Evolutionary conservation across 2,113 vertebrate genomes (phyloP).

Genomic region (Castor canadensis): DNA sequence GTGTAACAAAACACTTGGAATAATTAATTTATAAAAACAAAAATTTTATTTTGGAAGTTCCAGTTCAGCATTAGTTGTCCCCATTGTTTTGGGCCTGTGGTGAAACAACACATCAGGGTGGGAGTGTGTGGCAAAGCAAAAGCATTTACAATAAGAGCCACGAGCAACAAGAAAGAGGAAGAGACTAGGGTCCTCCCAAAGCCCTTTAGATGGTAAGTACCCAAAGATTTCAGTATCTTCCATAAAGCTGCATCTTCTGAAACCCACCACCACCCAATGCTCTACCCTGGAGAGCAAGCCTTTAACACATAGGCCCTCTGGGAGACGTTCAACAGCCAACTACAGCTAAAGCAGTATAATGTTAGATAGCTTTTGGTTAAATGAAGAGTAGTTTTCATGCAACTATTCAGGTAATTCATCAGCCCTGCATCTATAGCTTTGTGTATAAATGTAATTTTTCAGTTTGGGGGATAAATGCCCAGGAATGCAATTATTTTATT

Average conservation of each 20-base stretch:
- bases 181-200: neutral
- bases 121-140: neutral
- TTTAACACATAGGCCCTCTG: neutral
- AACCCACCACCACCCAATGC: neutral
- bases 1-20: no score
- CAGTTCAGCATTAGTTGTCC: no score
- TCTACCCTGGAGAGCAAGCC: neutral
- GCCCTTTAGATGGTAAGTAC: no score
- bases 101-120: neutral
- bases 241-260: neutral
- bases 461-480: neutral
- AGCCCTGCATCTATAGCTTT: neutral
- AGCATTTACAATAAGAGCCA: neutral
- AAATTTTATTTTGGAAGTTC: no score
- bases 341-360: neutral
- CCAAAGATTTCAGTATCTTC: no score
- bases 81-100: no score
- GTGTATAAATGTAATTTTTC: neutral
- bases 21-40: no score
- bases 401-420: neutral
- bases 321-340: neutral
- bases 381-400: neutral
- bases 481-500: neutral
- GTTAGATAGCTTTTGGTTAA: neutral
- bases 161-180: neutral